Percentiles rank a stretch among this genome's conserved stretches.
phyloP scores from a whole-genome alignment of 2,113 vertebrate species.

The Sula dactylatra region DNA sequence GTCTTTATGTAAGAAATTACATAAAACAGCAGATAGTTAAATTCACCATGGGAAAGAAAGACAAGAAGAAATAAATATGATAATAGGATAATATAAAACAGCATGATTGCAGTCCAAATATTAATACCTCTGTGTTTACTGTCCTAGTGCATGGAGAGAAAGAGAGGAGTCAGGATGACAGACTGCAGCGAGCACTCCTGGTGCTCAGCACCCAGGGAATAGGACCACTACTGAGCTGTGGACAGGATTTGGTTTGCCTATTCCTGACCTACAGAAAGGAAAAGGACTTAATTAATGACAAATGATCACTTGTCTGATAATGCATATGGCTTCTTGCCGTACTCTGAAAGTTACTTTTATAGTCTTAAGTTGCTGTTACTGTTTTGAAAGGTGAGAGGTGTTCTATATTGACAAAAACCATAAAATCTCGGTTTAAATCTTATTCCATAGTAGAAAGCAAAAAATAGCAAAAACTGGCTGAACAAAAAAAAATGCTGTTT shows the following conservation, averaged over 20 bases:
- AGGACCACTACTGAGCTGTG: background rate
- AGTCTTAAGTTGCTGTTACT: background rate
- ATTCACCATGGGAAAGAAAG: slow-evolving; percentile 10
- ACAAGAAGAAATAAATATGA: slow-evolving; percentile 24
- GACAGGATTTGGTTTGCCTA: background rate
- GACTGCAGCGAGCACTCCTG: background rate
- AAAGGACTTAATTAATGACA: background rate
- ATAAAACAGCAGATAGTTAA: slow-evolving; percentile 32
- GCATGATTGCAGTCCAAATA: slow-evolving; percentile 24
- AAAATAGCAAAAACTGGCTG: background rate
- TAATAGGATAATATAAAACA: slow-evolving; percentile 47
- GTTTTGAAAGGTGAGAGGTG: background rate
- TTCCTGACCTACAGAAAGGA: background rate
- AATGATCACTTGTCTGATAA: background rate
- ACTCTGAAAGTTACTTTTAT: background rate
- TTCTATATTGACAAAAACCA: background rate
- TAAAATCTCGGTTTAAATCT: background rate
- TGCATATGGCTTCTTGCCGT: background rate
- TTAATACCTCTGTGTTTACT: background rate
- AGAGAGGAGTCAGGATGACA: background rate
- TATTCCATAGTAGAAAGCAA: background rate
- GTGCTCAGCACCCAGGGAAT: background rate
- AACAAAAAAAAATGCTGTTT: background rate
- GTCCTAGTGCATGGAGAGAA: background rate
- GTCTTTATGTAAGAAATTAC: slow-evolving; percentile 10